Evolutionary conservation across 2,888 invertebrate genomes (phyloP).

Genomic region (Blomia tropicalis): DNA sequence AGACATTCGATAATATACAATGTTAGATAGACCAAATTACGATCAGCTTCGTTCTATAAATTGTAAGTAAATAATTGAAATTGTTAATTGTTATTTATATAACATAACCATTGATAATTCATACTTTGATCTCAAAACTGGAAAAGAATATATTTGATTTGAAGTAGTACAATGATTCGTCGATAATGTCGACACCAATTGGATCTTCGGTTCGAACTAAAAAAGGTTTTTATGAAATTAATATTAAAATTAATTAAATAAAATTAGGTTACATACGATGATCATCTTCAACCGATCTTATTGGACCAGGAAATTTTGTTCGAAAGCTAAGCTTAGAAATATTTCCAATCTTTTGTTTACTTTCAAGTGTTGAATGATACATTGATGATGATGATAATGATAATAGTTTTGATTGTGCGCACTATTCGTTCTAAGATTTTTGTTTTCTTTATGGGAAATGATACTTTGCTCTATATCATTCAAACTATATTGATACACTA

Average conservation of each 20-base stretch:
- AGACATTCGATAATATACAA: slow-evolving; percentile 93
- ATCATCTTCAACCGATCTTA: slow-evolving; percentile 26
- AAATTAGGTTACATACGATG: too few relatives aligned
- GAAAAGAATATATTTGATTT: slow-evolving; percentile 98
- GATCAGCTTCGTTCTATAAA: slow-evolving; percentile 73
- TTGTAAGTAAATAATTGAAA: not conserved
- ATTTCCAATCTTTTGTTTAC: slow-evolving; percentile 37
- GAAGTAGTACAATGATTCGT: slow-evolving; percentile 90
- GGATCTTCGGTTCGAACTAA: slow-evolving; percentile 18
- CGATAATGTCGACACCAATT: slow-evolving; percentile 50
- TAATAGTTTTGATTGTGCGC: too few relatives aligned
- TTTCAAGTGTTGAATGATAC: slow-evolving; percentile 39
- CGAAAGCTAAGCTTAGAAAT: slow-evolving; percentile 41
- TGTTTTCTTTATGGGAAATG: too few relatives aligned
- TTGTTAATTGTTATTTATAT: not conserved
- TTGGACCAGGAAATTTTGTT: slow-evolving; percentile 41
- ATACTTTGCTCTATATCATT: too few relatives aligned
- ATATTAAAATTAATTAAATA: too few relatives aligned
- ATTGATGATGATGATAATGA: too few relatives aligned
- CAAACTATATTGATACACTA: too few relatives aligned
- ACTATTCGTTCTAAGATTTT: too few relatives aligned
- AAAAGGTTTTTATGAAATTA: too few relatives aligned
- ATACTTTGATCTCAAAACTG: slow-evolving; percentile 71
- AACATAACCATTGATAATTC: too few relatives aligned
- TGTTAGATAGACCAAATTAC: slow-evolving; percentile 89